Conservation (phyloP, 2,113 vertebrate genomes). For the Vimba vimba region DNA sequence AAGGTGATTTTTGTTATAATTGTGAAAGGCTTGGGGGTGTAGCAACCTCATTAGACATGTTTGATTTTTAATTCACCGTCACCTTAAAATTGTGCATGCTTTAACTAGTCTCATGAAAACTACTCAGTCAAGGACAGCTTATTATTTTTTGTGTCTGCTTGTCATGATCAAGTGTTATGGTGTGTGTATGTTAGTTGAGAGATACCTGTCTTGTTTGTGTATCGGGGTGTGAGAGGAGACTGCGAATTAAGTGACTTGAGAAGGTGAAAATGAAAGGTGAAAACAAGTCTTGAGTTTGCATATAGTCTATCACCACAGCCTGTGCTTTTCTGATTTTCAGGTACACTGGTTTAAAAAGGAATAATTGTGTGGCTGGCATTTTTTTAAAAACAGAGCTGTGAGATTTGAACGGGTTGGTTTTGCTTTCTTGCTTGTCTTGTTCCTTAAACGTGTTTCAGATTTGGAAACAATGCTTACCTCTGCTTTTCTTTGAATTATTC, state of each 20-base stretch:
- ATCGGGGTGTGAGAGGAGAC: neutral
- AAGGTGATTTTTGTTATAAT: no score
- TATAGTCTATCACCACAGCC: constrained; percentile 10
- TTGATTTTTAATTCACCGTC: neutral
- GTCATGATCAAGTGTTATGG: constrained; percentile 6
- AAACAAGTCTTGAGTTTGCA: constrained; percentile 1
- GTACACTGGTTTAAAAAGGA: neutral
- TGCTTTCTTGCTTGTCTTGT: neutral
- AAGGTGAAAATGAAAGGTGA: constrained; percentile 40
- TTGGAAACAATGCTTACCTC: neutral
- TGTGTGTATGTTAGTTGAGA: constrained; percentile 1
- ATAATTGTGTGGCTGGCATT: neutral
- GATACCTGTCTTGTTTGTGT: constrained; percentile 25
- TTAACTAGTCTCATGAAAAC: neutral
- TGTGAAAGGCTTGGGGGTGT: neutral
- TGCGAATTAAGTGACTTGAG: constrained; percentile 1
- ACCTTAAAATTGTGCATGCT: neutral
- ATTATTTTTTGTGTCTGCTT: neutral
- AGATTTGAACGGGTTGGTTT: neutral
- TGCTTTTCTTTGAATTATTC: constrained; percentile 20
- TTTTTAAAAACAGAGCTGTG: neutral
- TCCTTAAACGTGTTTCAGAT: neutral
- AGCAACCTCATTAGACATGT: neutral
- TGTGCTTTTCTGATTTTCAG: neutral
- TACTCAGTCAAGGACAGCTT: neutral